Base-by-base conservation (phyloP, 2,113 vertebrate genomes). In the Indicator indicator region DNA sequence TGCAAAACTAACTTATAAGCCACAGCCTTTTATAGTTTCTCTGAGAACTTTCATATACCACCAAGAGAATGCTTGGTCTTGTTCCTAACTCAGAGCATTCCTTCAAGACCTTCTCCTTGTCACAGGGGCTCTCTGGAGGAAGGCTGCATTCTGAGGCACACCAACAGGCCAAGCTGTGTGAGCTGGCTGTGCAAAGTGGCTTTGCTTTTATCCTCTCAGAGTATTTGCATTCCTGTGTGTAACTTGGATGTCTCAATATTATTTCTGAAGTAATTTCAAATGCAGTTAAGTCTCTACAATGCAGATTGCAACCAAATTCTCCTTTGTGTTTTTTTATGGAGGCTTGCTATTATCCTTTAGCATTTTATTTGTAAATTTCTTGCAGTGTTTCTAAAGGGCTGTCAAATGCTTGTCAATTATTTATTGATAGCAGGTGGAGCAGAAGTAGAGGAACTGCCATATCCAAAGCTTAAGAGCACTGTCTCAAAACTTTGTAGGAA, bases 351-450 rank as follows among this genome's bases (percentile, higher is more conserved):
- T 89, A 80, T 68, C 48, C 87, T 38, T 33, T n/a, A 89, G 70
- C 64, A 14, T 48, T 80, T 85, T 67, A 71, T 91, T 93, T 94
- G 46, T 77, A 3, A 44, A 23, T 77, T 88, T 71, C 9, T 8
- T 42, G 52, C 32, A 32, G 72, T 71, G n/a, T 48, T 86, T 89
- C 75, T 76, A 89, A 91, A 91, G 73, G 68, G 28, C 64, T 95
- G 72, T 89, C 89, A 89, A 76, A 63, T 36, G 64, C n/a, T 76
- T 94, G 89, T 21, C 94, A 93, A 50, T 91, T 91, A 86, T 88
- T 95, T 95, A 94, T 96, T 95, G 85, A 60, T 71, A 65, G 88
- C 89, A 89, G 60, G 69, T 71, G 79, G 65, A 91, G 71, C 60
- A 89, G 81, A 63, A 42, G 78, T 77, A 59, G 89, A 89, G 52